A percentile compares a stretch with the other conserved stretches of the same genome.
phyloP scores from a whole-genome alignment of 1,140 invertebrate species.

The Meloidogyne exigua region DNA sequence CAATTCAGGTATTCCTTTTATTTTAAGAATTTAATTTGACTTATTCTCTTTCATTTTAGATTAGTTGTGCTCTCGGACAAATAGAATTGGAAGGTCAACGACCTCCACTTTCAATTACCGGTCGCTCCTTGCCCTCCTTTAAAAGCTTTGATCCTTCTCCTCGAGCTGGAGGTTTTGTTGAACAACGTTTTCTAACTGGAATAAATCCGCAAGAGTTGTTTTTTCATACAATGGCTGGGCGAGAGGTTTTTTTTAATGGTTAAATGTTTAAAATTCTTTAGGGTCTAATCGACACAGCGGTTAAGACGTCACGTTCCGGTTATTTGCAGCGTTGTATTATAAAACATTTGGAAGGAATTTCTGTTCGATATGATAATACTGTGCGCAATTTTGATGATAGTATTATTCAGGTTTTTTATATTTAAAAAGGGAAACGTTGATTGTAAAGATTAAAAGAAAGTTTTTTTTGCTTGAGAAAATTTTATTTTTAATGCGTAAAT shows the following conservation, averaged over 20 bases:
- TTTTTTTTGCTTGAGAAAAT: too few species aligned
- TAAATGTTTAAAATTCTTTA: slow-evolving; percentile 35
- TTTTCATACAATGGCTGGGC: slow-evolving; percentile 98
- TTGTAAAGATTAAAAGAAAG: neutral
- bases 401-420: slow-evolving; percentile 77
- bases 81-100: slow-evolving; percentile 96
- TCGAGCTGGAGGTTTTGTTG: slow-evolving; percentile 90
- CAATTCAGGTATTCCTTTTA: slow-evolving; percentile 52
- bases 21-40: too few species aligned
- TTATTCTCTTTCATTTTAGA: too few species aligned
- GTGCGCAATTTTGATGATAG: slow-evolving; percentile 86
- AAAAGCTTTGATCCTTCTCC: slow-evolving; percentile 83
- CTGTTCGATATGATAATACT: slow-evolving; percentile 70
- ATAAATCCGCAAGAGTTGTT: slow-evolving; percentile 96
- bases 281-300: slow-evolving; percentile 74
- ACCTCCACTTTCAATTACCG: slow-evolving; percentile 88
- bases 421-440: too few species aligned
- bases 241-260: slow-evolving; percentile 71
- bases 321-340: slow-evolving; percentile 96
- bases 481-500: neutral
- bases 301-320: slow-evolving; percentile 89
- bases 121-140: slow-evolving; percentile 87
- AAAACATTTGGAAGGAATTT: slow-evolving; percentile 92
- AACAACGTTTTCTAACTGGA: slow-evolving; percentile 91
- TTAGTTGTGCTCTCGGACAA: slow-evolving; percentile 91